Evolutionary conservation across 1,140 invertebrate species (phyloP).

Genomic region (Drosophila equinoxialis): DNA sequence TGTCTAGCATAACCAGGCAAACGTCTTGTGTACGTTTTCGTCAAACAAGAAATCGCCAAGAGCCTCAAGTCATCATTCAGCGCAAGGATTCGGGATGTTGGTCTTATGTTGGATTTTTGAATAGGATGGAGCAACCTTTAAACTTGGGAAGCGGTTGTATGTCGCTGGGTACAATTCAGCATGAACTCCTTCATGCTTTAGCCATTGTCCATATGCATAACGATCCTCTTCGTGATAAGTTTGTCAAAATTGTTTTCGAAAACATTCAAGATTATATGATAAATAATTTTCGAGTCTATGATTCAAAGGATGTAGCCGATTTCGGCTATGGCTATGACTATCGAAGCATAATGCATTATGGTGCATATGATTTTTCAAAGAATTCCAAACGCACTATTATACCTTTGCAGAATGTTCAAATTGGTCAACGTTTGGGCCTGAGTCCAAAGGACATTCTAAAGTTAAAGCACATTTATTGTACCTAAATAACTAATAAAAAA

Average conservation of each 20-base stretch:
- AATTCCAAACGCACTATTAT: conserved; percentile 88
- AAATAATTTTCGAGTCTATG: conserved; percentile 84
- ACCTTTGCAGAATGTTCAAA: conserved; percentile 68
- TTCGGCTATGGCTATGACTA: conserved; percentile 86
- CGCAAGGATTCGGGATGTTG: conserved; percentile 83
- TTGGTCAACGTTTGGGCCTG: conserved; percentile 84
- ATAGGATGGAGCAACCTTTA: conserved; percentile 71
- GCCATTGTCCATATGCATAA: conserved; percentile 89
- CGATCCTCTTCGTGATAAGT: conserved; percentile 87
- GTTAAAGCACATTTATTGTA: conserved; percentile 83
- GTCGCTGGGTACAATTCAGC: conserved; percentile 84
- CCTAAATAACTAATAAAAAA: conserved; percentile 10
- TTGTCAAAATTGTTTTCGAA: conserved; percentile 86
- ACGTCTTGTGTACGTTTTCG: conserved; percentile 48
- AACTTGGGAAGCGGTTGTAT: conserved; percentile 54
- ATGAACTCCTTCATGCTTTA: conserved; percentile 87
- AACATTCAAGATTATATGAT: conserved; percentile 85
- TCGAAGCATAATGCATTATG: conserved; percentile 88
- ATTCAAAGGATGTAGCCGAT: conserved; percentile 73
- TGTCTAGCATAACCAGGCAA: conserved; percentile 37
- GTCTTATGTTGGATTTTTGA: conserved; percentile 84
- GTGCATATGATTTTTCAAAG: conserved; percentile 87
- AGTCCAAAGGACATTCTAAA: conserved; percentile 84
- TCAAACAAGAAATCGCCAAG: not conserved
- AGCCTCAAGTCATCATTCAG: conserved; percentile 52